Percentiles rank a stretch among this genome's conserved stretches.
Conservation (phyloP, 2,888 invertebrate species). For the Andrena minutula region DNA sequence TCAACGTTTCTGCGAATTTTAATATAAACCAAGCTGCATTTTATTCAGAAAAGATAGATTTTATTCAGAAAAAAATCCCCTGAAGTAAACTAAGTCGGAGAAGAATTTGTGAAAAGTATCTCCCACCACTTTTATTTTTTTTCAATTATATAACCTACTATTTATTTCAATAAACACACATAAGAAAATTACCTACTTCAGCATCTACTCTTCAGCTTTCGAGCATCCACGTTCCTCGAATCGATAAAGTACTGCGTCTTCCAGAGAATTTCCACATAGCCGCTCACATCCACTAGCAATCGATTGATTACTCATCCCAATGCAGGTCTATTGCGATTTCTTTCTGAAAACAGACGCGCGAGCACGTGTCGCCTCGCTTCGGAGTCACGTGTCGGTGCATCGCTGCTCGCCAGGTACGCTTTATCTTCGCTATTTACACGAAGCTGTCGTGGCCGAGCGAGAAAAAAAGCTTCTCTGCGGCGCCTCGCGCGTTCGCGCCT, state of each 20-base stretch:
- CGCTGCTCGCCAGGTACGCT: background rate
- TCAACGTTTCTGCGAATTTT: too few species aligned
- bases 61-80: too few species aligned
- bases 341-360: background rate
- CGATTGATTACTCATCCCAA: background rate
- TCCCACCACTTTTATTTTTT: too few species aligned
- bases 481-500: background rate
- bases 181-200: too few species aligned
- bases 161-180: too few species aligned
- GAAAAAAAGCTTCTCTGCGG: background rate
- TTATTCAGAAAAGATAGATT: too few species aligned
- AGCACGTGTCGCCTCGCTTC: background rate
- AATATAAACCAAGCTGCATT: too few species aligned
- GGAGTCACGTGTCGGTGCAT: conserved; percentile 9
- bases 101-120: too few species aligned
- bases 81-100: too few species aligned
- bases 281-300: background rate
- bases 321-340: background rate
- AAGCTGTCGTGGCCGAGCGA: background rate
- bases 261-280: background rate
- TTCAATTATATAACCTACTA: too few species aligned
- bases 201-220: background rate
- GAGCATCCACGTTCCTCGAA: background rate
- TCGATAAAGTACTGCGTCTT: background rate
- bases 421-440: conserved; percentile 21